phyloP scores from a whole-genome alignment of 2,888 invertebrate species.

The Lucinisca nassula region DNA sequence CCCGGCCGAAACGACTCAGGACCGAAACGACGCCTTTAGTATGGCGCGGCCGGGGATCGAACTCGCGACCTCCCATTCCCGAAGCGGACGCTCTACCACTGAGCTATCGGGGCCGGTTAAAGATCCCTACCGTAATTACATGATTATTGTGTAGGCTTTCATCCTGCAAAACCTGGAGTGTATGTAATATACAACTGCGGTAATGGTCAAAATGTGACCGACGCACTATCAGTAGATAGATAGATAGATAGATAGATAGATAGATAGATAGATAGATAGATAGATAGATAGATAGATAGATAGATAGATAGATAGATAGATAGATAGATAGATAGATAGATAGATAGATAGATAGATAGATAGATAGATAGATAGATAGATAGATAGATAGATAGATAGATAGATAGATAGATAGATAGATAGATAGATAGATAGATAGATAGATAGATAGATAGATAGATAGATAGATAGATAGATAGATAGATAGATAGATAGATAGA shows the following conservation, averaged over 20 bases:
- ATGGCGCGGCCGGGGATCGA: too few relatives aligned
- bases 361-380: background rate
- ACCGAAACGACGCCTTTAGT: too few relatives aligned
- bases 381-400: background rate
- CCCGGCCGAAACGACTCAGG: too few relatives aligned
- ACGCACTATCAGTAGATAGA: too few relatives aligned
- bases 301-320: background rate
- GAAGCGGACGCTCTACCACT: too few relatives aligned
- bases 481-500: background rate
- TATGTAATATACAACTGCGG: too few relatives aligned
- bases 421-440: background rate
- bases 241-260: background rate
- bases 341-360: background rate
- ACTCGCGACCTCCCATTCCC: too few relatives aligned
- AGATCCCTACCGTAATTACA: too few relatives aligned
- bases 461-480: background rate
- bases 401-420: background rate
- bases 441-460: background rate
- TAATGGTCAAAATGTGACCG: too few relatives aligned
- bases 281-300: background rate
- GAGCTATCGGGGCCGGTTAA: too few relatives aligned
- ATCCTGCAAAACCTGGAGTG: too few relatives aligned
- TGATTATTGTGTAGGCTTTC: too few relatives aligned
- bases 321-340: background rate
- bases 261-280: background rate